Evolutionary conservation across 2,888 invertebrate species (phyloP).

Genomic region (Hylaea fasciaria): DNA sequence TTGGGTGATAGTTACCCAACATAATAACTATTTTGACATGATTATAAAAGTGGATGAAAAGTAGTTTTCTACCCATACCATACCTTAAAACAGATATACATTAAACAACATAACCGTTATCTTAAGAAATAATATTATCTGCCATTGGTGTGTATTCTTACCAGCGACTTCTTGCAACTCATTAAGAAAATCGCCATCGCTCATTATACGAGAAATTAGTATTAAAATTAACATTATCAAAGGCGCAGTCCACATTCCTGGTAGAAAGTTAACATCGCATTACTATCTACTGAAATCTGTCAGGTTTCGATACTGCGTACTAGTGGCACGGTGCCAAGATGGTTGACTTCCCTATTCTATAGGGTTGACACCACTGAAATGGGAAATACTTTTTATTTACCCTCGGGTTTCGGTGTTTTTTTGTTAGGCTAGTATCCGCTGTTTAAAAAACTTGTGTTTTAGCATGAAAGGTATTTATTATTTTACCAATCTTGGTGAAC

Average conservation of each 20-base stretch:
- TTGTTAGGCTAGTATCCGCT: too few relatives aligned
- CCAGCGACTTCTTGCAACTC: not conserved
- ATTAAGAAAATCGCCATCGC: not conserved
- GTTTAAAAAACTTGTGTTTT: too few relatives aligned
- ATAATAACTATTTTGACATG: too few relatives aligned
- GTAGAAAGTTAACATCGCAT: slow-evolving; percentile 37
- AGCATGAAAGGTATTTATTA: too few relatives aligned
- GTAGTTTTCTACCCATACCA: not conserved
- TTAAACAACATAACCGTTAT: too few relatives aligned
- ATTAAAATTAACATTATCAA: slow-evolving; percentile 29
- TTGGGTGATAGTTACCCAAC: too few relatives aligned
- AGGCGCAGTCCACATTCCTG: slow-evolving; percentile 21
- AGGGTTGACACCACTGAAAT: slow-evolving; percentile 49
- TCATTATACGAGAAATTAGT: not conserved
- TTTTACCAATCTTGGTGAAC: too few relatives aligned
- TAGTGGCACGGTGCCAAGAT: slow-evolving; percentile 50
- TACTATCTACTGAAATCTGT: slow-evolving; percentile 47
- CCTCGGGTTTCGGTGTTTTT: too few relatives aligned
- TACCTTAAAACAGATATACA: not conserved
- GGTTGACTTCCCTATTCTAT: slow-evolving; percentile 47
- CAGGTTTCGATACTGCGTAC: slow-evolving; percentile 33
- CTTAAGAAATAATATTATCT: too few relatives aligned
- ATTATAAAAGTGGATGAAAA: too few relatives aligned
- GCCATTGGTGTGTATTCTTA: not conserved
- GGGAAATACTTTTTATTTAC: not conserved